Evolutionary conservation across 1,140 invertebrate species (phyloP), one percentile per base, ranked within the genome.

Genomic region (Hypothenemus hampei): DNA sequence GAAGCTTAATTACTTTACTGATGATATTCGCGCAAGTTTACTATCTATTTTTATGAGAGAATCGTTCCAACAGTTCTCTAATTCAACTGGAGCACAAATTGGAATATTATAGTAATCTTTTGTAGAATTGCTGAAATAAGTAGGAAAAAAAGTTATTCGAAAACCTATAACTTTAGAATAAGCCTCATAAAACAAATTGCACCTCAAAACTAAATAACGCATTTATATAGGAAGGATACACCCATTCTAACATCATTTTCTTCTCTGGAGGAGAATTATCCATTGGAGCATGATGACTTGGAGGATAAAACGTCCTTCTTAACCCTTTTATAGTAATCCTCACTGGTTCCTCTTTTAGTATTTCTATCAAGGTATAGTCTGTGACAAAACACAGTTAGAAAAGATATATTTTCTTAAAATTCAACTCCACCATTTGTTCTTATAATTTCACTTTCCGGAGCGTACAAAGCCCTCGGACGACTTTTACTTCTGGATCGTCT

Each of bases 241-340:
- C 92, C 93, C 93, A 96, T 65, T 93, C 89, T 0, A 97, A 76
- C 60, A 88, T 81, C 31, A 95, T 75, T 68, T 89, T 88, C 71
- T 91, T 89, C 10, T 90, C 86, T 4, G 93, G 92, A 0, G 87
- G 87, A 11, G 84, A 77, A 67, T 89, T 89, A 65, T 91, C 87
- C 18, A 86, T 80, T 4, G 85, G 82, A 4, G 88, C 80, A 65
- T 89, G 81, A 61, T 89, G 85, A 19, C 88, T 82, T 0, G 92
- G 91, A 16, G 90, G 89, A 73, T 92, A 92, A 65, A 94, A 87
- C 1, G 86, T 91, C 46, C 91, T 78, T 59, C 89, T 73, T 20
- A 92, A 73, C 3, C 92, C 92, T 56, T 86, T 80, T 50, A 95
- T 89, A 7, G 86, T 91, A 1, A 95, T 84, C 37, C 86, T 75